These are phyloP conservation scores for Ariopsis seemanni DNA, from an alignment of 2,113 vertebrate genomes.

Conservation along the genomic window DNA sequence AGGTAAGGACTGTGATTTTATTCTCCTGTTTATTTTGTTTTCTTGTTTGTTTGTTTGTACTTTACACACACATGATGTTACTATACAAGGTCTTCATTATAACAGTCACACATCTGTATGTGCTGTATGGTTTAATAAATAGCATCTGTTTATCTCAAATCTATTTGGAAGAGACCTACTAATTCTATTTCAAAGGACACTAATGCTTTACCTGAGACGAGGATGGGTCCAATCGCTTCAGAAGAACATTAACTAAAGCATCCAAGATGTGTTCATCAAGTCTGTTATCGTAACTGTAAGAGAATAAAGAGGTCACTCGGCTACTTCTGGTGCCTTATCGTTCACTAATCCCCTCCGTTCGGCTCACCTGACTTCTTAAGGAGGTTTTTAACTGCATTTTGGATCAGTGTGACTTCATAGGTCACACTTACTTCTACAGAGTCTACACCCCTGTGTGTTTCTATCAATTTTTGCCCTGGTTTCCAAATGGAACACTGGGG, in stretches of 20 bases:
- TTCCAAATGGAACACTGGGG: neutral
- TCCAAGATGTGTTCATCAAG: neutral
- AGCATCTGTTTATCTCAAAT: neutral
- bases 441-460: neutral
- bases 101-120: neutral
- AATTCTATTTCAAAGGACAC: neutral
- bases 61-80: neutral
- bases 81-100: neutral
- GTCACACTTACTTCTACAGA: neutral
- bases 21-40: neutral
- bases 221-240: neutral
- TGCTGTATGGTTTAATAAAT: neutral
- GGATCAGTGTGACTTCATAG: neutral
- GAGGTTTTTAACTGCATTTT: slow-evolving; percentile 47
- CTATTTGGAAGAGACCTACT: neutral
- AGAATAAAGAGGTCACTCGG: slow-evolving; percentile 48
- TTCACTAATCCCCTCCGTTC: slow-evolving; percentile 61
- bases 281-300: neutral
- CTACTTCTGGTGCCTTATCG: slow-evolving; percentile 43
- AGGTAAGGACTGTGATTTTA: slow-evolving; percentile 41
- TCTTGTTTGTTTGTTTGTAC: neutral
- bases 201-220: neutral
- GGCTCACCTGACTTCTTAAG: slow-evolving; percentile 60
- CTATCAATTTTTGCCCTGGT: neutral
- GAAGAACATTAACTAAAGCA: neutral